These are phyloP conservation scores for Caranx ignobilis DNA, from an alignment of 2,113 vertebrate genomes.

Conservation along the genomic window DNA sequence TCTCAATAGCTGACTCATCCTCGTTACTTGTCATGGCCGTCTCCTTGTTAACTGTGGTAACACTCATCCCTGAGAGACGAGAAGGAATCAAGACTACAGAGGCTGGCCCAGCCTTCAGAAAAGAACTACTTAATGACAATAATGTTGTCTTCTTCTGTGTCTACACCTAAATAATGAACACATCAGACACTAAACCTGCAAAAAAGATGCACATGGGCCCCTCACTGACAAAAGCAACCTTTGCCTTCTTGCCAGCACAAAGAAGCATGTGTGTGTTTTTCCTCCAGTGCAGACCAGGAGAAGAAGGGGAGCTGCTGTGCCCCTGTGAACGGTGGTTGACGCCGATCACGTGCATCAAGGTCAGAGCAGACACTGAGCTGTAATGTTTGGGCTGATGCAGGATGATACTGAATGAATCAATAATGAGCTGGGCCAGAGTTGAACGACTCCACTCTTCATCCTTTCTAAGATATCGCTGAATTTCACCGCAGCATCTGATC, in stretches of 20 bases:
- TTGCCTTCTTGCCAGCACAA: not conserved
- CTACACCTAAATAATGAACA: not conserved
- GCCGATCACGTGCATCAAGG: conserved; percentile 48
- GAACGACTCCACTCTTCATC: conserved; percentile 46
- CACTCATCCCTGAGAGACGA: not conserved
- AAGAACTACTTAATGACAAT: not conserved
- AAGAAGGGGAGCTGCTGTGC: conserved; percentile 6
- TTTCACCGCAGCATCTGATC: conserved; percentile 24
- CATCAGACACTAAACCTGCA: not conserved
- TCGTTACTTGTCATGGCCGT: conserved; percentile 17
- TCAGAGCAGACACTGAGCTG: conserved; percentile 50
- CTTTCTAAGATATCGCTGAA: conserved; percentile 27
- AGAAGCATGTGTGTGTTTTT: conserved; percentile 7
- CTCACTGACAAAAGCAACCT: conserved; percentile 3
- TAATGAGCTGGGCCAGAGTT: conserved; percentile 44
- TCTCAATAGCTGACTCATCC: conserved; percentile 24
- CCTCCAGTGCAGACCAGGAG: conserved; percentile 3
- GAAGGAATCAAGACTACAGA: conserved; percentile 9
- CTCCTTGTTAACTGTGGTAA: conserved; percentile 33
- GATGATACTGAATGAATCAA: conserved; percentile 60
- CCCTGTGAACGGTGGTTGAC: not conserved
- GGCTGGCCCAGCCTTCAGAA: conserved; percentile 11
- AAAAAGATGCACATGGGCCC: not conserved
- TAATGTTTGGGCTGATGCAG: conserved; percentile 52
- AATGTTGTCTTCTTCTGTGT: not conserved